phyloP scores from a whole-genome alignment of 2,888 invertebrate species.

The Notocelia uddmanniana region DNA sequence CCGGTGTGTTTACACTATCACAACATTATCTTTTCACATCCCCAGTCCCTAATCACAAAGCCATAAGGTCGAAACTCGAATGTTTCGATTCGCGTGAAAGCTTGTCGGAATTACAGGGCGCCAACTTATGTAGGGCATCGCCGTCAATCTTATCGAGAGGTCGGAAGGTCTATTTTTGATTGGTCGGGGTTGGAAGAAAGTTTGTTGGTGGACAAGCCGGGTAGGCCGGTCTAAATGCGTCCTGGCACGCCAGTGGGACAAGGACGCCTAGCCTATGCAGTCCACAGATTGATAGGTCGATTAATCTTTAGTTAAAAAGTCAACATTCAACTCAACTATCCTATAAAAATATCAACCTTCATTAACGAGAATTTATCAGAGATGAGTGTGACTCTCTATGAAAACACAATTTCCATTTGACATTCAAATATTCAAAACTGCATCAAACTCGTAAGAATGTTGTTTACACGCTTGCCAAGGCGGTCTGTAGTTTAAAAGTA shows the following conservation, averaged over 20 bases:
- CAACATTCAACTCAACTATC: constrained; percentile 43
- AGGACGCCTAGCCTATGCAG: constrained; percentile 79
- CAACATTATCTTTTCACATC: constrained; percentile 50
- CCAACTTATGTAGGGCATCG: constrained; percentile 56
- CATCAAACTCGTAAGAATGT: constrained; percentile 19
- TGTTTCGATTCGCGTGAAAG: constrained; percentile 55
- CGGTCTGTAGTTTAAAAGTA: not conserved
- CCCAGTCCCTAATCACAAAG: constrained; percentile 53
- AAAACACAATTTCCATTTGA: not conserved
- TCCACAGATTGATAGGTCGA: constrained; percentile 79
- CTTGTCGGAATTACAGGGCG: constrained; percentile 61
- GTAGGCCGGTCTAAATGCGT: constrained; percentile 78
- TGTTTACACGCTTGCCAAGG: constrained; percentile 34
- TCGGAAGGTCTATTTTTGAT: constrained; percentile 67
- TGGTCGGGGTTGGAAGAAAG: constrained; percentile 68
- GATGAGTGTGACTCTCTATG: not conserved
- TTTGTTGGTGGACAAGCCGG: constrained; percentile 67
- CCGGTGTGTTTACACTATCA: constrained; percentile 59
- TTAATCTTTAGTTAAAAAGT: constrained; percentile 71
- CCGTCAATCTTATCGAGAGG: constrained; percentile 56
- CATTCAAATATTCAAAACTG: constrained; percentile 17
- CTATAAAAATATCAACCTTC: not conserved
- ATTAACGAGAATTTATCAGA: not conserved
- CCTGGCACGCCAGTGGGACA: constrained; percentile 82
- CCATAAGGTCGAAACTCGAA: constrained; percentile 64